A percentile compares a stretch with the other conserved stretches of the same genome.
phyloP scores from a whole-genome alignment of 2,888 invertebrate species.

The Agrochola macilenta region DNA sequence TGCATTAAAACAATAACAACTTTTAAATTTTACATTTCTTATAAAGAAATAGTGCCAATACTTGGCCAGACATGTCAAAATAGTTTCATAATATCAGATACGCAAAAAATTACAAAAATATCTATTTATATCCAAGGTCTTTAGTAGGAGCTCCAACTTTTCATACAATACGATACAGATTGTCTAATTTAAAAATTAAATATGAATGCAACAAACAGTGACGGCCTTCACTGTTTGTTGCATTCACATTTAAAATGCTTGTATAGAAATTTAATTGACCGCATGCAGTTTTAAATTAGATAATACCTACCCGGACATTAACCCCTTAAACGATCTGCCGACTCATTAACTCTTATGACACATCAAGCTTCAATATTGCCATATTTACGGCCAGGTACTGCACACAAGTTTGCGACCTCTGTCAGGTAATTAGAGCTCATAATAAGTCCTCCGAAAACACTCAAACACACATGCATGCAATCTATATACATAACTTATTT shows the following conservation, averaged over 20 bases:
- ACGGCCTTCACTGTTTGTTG: too few relatives aligned
- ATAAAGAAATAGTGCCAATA: conserved; percentile 49
- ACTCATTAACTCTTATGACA: too few relatives aligned
- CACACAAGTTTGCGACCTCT: background rate
- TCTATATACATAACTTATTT: conserved; percentile 53
- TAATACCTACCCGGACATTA: background rate
- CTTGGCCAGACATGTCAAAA: conserved; percentile 46
- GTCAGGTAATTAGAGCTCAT: background rate
- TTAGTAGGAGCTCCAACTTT: background rate
- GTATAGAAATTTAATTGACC: too few relatives aligned
- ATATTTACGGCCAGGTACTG: background rate
- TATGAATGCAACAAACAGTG: too few relatives aligned
- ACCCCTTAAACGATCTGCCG: too few relatives aligned
- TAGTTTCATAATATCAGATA: conserved; percentile 27
- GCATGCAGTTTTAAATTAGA: too few relatives aligned
- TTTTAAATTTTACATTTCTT: conserved; percentile 53
- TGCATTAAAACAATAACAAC: conserved; percentile 65
- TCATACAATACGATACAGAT: background rate
- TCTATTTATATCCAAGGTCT: conserved; percentile 18
- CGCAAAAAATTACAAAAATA: conserved; percentile 31
- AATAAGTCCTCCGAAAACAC: background rate
- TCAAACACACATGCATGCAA: conserved; percentile 55
- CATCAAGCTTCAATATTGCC: background rate
- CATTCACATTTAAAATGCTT: too few relatives aligned
- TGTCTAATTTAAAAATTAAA: too few relatives aligned